A percentile compares a stretch with the other conserved stretches of the same genome.
Evolutionary conservation across 2,888 invertebrate species (phyloP).

Genomic region (Drosophila pseudotakahashii): DNA sequence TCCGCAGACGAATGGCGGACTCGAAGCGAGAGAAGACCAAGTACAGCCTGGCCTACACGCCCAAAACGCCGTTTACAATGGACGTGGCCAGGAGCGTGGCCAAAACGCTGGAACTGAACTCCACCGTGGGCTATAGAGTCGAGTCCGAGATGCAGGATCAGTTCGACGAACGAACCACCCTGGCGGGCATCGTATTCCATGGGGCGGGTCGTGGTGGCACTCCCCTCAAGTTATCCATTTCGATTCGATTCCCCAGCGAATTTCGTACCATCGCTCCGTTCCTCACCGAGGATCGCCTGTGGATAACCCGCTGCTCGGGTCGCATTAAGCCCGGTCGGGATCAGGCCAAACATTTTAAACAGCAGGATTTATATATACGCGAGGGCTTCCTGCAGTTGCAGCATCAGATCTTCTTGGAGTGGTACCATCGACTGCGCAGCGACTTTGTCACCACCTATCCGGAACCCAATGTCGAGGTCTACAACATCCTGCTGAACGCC

Average conservation of each 20-base stretch:
- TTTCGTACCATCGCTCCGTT: conserved; percentile 69
- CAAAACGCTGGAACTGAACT: conserved; percentile 42
- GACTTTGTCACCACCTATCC: not conserved
- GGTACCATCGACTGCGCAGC: conserved; percentile 48
- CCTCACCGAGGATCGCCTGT: conserved; percentile 60
- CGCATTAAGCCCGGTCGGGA: conserved; percentile 46
- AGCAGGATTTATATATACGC: conserved; percentile 74
- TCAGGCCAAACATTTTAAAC: conserved; percentile 28
- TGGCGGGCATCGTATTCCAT: conserved; percentile 70
- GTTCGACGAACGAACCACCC: conserved; percentile 59
- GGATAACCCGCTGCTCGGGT: conserved; percentile 78
- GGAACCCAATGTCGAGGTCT: conserved; percentile 47
- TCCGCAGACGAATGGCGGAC: conserved; percentile 29
- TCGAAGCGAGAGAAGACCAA: conserved; percentile 56
- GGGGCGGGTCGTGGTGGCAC: not conserved
- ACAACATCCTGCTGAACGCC: conserved; percentile 51
- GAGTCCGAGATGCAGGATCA: conserved; percentile 46
- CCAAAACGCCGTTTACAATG: conserved; percentile 33
- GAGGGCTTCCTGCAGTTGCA: conserved; percentile 80
- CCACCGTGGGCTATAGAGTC: conserved; percentile 33
- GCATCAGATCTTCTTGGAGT: conserved; percentile 69
- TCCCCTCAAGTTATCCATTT: conserved; percentile 49
- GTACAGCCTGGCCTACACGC: conserved; percentile 62
- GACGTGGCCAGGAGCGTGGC: conserved; percentile 50
- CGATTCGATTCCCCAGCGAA: conserved; percentile 73